Conservation (phyloP, 1,140 invertebrate genomes). For the Stratiolaelaps scimitus region DNA sequence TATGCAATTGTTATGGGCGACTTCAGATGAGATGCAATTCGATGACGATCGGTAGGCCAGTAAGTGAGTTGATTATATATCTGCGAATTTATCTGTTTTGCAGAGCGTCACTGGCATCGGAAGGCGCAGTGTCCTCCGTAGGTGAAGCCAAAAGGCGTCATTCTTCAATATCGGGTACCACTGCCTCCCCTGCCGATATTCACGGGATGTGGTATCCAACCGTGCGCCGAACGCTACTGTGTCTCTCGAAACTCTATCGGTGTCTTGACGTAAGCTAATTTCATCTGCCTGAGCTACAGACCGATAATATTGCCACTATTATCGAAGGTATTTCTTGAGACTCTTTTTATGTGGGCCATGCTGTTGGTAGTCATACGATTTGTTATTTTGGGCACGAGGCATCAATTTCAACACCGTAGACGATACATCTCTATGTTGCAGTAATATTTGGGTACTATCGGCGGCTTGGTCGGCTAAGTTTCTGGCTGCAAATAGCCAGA, state of each 20-base stretch:
- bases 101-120: background rate
- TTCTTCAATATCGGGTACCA: background rate
- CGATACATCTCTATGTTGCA: too few species aligned
- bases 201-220: slow-evolving; percentile 99
- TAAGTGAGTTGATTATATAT: background rate
- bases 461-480: too few species aligned
- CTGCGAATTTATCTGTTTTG: background rate
- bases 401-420: too few species aligned
- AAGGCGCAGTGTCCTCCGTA: background rate
- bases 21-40: too few species aligned
- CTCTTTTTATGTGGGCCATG: background rate
- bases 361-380: background rate
- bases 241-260: slow-evolving; percentile 81
- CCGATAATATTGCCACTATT: background rate
- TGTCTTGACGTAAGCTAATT: slow-evolving; percentile 66
- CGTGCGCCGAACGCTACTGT: slow-evolving; percentile 81
- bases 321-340: background rate
- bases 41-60: too few species aligned
- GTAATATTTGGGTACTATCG: too few species aligned
- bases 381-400: background rate
- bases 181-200: slow-evolving; percentile 72
- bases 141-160: background rate
- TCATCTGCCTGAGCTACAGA: too few species aligned
- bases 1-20: too few species aligned
- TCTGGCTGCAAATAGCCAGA: too few species aligned